These are phyloP conservation scores for Parnassius orleans DNA, from an alignment of 2,888 invertebrate species.

Conservation along the genomic window DNA sequence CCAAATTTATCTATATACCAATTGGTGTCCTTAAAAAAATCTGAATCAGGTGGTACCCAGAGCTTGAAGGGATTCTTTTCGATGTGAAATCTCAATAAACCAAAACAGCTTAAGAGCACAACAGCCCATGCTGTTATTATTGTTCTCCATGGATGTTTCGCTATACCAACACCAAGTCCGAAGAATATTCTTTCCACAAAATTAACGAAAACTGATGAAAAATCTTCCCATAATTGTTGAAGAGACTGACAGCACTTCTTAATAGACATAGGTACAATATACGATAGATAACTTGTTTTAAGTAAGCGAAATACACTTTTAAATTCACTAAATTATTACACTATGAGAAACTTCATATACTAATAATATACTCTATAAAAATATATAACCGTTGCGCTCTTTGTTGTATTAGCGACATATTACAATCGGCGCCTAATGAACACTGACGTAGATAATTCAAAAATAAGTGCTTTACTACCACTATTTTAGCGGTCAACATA, in stretches of 20 bases:
- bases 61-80: conserved; percentile 88
- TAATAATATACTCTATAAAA: too few relatives aligned
- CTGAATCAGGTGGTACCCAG: conserved; percentile 88
- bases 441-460: not conserved
- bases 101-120: conserved; percentile 81
- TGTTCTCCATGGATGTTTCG: conserved; percentile 81
- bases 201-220: conserved; percentile 65
- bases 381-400: too few relatives aligned
- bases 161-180: conserved; percentile 83
- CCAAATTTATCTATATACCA: conserved; percentile 86
- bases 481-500: too few relatives aligned
- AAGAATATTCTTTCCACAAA: conserved; percentile 69
- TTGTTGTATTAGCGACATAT: not conserved
- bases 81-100: conserved; percentile 84
- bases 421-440: not conserved
- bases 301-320: not conserved
- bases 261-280: conserved; percentile 49
- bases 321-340: too few relatives aligned
- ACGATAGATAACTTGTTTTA: conserved; percentile 4
- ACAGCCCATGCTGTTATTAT: conserved; percentile 79
- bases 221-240: conserved; percentile 67
- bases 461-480: too few relatives aligned
- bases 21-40: conserved; percentile 85
- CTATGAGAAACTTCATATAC: too few relatives aligned
- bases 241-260: conserved; percentile 54